Base-by-base conservation (phyloP, 2,113 vertebrate genomes). In the Protobothrops flavoviridis region DNA sequence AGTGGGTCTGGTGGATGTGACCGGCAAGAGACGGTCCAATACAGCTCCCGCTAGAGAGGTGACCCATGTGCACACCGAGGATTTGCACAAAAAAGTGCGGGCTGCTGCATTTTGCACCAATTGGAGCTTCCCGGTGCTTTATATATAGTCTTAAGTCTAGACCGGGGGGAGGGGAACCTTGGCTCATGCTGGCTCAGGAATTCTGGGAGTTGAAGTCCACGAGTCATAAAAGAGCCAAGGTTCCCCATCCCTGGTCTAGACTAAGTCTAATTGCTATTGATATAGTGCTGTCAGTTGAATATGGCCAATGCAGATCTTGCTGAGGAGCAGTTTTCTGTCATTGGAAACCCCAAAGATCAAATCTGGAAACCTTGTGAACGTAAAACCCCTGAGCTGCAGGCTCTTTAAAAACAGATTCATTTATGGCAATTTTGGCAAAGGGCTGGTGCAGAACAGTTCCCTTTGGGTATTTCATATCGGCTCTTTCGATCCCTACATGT, bases 401-500 rank as follows among this genome's bases (percentile, higher is more conserved):
- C 8, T 5, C 50, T 26, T 5, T 26, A 23, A 17, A 85, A 85
- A 57, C 45, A 17, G 21, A 33, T 43, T 85, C 21, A 17, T 53
- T 61, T 89, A 7, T 23, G 24, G 6, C 17, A 10, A 33, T 3
- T 15, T 29, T 29, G 26, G 26, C 57, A 9, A 52, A 90, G 24
- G 4, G 39, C 20, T 24, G 2, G 1, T 29, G 17, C 23, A n/a
- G 5, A 43, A 17, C 0, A 26, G 11, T 89, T 92, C 3, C 29
- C 9, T 3, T 50, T 24, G 88, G 39, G 33, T 7, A 39, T 17
- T 57, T 23, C 59, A 85, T n/a, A 8, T 10, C 1, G 0, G 53
- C 48, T 9, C 6, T 10, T 23, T 0, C 12, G 2, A 29, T n/a
- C 3, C 39, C 33, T 52, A 1, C 29, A 0, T 8, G 8, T 6